Evolutionary conservation across 92 coral and sea anemone species (phyloP).

Genomic region (Umimayanthus chanpuru): DNA sequence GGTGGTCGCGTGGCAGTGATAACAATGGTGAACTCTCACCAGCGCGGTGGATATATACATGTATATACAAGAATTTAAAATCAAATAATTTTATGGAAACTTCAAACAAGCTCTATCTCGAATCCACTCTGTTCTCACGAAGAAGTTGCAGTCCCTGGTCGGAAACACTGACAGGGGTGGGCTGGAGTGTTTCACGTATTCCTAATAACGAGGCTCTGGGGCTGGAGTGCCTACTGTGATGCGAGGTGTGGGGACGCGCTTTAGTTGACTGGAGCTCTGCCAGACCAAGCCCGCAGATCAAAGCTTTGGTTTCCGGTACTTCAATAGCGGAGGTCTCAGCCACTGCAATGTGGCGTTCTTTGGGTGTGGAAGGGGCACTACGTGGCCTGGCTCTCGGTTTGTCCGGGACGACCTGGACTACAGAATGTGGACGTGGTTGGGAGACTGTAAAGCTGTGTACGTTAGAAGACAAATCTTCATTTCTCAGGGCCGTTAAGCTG

Average conservation of each 20-base stretch:
- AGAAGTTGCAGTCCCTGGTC: constrained; percentile 62
- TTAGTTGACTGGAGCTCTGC: constrained; percentile 31
- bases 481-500: constrained; percentile 80
- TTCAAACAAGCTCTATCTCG: not conserved
- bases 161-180: constrained; percentile 74
- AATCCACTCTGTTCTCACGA: not conserved
- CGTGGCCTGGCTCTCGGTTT: constrained; percentile 54
- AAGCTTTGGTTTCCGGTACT: constrained; percentile 1
- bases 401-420: not conserved
- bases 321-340: constrained; percentile 51
- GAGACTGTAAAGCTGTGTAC: not conserved
- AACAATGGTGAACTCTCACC: too few species aligned
- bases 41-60: too few species aligned
- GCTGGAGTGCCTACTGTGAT: constrained; percentile 57
- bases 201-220: constrained; percentile 65
- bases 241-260: constrained; percentile 75
- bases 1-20: too few species aligned
- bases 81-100: not conserved
- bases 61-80: too few species aligned
- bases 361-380: constrained; percentile 77
- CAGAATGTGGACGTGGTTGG: not conserved
- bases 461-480: constrained; percentile 39
- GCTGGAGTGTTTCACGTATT: constrained; percentile 62
- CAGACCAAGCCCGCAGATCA: not conserved
- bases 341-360: constrained; percentile 61